Conservation (phyloP, 2,797 vertebrate species). For the Chrysocyon brachyurus region DNA sequence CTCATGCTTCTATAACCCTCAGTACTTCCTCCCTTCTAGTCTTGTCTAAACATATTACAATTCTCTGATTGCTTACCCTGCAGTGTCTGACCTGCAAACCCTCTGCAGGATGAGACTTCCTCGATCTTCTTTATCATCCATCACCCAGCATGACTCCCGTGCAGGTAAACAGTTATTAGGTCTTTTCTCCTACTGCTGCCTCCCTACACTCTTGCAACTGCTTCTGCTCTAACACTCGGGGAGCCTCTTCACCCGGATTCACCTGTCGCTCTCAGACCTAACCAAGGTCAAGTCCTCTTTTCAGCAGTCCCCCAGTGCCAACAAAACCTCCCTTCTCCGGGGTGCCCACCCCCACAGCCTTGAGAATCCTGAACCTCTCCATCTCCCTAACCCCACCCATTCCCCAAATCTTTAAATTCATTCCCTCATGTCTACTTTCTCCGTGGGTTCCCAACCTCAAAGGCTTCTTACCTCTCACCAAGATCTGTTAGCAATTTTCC, state of each 20-base stretch:
- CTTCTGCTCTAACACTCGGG: background rate
- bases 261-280: background rate
- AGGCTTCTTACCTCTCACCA: background rate
- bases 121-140: background rate
- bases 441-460: background rate
- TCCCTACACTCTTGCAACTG: background rate
- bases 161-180: background rate
- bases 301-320: background rate
- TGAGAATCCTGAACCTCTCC: background rate
- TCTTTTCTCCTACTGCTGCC: background rate
- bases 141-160: background rate
- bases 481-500: background rate
- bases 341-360: background rate
- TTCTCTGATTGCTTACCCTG: background rate
- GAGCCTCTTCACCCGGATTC: background rate
- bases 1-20: background rate
- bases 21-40: background rate
- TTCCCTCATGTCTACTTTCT: background rate
- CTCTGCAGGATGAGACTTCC: background rate
- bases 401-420: no score
- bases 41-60: background rate
- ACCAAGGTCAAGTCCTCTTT: background rate
- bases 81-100: background rate
- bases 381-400: background rate
- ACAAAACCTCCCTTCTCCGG: background rate